These are phyloP conservation scores for Botia kubotai DNA, from an alignment of 2,797 vertebrate species.

Conservation along the genomic window DNA sequence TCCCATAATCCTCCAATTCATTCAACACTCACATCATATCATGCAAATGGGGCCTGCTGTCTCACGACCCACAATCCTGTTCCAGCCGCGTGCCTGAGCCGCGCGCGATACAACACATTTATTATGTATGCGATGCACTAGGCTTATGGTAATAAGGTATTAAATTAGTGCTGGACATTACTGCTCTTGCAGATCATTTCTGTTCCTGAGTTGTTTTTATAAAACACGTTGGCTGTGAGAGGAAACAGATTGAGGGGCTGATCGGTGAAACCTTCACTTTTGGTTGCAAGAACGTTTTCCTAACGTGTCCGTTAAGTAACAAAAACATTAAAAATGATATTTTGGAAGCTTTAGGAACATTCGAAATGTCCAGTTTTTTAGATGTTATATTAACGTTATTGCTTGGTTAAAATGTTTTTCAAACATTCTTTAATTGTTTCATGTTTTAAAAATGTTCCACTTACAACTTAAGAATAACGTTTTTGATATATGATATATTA, in stretches of 20 bases:
- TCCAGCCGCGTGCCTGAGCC: slow-evolving; percentile 80
- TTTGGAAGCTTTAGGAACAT: too few species aligned
- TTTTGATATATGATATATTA: too few species aligned
- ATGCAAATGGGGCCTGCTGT: slow-evolving; percentile 83
- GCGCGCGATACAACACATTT: slow-evolving; percentile 83
- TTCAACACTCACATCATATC: slow-evolving; percentile 86
- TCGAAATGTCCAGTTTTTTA: too few species aligned
- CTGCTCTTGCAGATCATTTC: slow-evolving; percentile 80
- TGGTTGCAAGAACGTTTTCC: too few species aligned
- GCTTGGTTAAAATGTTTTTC: too few species aligned
- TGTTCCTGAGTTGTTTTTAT: slow-evolving; percentile 70
- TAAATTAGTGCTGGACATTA: slow-evolving; percentile 87
- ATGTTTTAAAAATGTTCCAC: too few species aligned
- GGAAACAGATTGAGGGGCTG: slow-evolving; percentile 68
- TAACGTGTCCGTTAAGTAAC: too few species aligned
- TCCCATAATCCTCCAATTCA: slow-evolving; percentile 86
- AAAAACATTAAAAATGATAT: too few species aligned
- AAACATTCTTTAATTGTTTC: too few species aligned
- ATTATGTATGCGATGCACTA: slow-evolving; percentile 85
- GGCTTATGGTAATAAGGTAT: slow-evolving; percentile 86
- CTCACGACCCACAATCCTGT: slow-evolving; percentile 80
- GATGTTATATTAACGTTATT: too few species aligned
- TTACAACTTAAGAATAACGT: too few species aligned
- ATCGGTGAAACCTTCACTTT: slow-evolving; percentile 58
- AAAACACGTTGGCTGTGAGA: slow-evolving; percentile 74